phyloP scores from a whole-genome alignment of 2,113 vertebrate species.

The Anolis sagrei region DNA sequence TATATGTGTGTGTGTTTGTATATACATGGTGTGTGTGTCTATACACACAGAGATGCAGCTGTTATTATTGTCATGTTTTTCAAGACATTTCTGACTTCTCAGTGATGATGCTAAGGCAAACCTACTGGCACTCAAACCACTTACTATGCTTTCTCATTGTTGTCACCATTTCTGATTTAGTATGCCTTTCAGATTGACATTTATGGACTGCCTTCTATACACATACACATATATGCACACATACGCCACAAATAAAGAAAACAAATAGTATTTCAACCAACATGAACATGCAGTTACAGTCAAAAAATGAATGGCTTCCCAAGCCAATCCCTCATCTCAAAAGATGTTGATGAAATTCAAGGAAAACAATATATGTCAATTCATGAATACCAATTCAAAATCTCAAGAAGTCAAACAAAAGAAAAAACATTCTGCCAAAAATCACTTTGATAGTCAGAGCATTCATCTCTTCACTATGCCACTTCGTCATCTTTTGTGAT shows the following conservation, averaged over 20 bases:
- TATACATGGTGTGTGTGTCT: neutral
- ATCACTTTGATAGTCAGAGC: no score
- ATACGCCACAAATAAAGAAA: constrained; percentile 29
- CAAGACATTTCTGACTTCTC: no score
- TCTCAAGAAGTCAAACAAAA: constrained; percentile 6
- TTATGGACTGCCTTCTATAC: constrained; percentile 36
- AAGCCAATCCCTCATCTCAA: constrained; percentile 5
- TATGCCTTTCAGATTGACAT: constrained; percentile 9
- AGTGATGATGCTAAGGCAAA: no score
- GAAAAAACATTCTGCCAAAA: neutral
- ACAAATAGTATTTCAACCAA: constrained; percentile 45
- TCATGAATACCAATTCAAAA: constrained; percentile 36
- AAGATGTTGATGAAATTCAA: constrained; percentile 13
- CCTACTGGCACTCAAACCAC: no score
- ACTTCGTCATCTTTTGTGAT: neutral
- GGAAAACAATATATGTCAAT: constrained; percentile 33
- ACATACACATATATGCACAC: neutral
- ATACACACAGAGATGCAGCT: no score
- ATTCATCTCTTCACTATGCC: neutral
- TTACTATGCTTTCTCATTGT: neutral
- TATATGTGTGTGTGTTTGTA: constrained; percentile 7
- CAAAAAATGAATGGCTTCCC: constrained; percentile 26
- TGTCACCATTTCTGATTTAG: neutral
- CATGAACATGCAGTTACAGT: constrained; percentile 47
- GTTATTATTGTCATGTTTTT: no score